These are phyloP conservation scores for Phasia obesa DNA, from an alignment of 2,888 invertebrate genomes.

Conservation along the genomic window DNA sequence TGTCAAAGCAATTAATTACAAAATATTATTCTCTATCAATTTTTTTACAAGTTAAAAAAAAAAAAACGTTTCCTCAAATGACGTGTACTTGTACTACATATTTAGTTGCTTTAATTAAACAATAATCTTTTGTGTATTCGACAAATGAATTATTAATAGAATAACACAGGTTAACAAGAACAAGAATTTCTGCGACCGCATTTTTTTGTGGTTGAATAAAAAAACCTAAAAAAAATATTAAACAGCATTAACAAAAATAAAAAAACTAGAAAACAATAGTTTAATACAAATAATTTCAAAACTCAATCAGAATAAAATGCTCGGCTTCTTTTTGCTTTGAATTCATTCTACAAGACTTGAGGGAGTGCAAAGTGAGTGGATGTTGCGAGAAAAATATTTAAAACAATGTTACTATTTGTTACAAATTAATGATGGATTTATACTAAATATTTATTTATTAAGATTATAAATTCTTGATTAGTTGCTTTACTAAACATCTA, in stretches of 20 bases:
- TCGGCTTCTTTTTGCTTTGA: not conserved
- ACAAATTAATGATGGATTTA: not conserved
- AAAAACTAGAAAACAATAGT: slow-evolving; percentile 1
- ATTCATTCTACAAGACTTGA: no score
- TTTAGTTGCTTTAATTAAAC: not conserved
- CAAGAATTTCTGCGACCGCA: slow-evolving; percentile 47
- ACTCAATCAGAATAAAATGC: slow-evolving; percentile 7
- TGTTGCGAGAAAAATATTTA: not conserved
- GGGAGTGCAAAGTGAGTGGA: not conserved
- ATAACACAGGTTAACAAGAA: not conserved
- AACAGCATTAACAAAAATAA: not conserved
- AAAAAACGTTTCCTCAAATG: no score
- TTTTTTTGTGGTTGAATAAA: slow-evolving; percentile 35
- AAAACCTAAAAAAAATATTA: not conserved
- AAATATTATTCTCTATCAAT: no score
- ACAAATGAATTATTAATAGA: slow-evolving; percentile 15
- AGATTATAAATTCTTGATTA: not conserved
- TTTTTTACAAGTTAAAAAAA: no score
- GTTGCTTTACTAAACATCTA: no score
- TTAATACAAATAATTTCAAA: slow-evolving; percentile 4
- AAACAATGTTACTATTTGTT: not conserved
- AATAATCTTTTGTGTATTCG: not conserved
- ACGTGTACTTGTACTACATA: slow-evolving; percentile 73
- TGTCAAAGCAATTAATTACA: no score
- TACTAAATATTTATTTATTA: not conserved